phyloP scores from a whole-genome alignment of 2,797 vertebrate species.

The Phoxinus dragarum region DNA sequence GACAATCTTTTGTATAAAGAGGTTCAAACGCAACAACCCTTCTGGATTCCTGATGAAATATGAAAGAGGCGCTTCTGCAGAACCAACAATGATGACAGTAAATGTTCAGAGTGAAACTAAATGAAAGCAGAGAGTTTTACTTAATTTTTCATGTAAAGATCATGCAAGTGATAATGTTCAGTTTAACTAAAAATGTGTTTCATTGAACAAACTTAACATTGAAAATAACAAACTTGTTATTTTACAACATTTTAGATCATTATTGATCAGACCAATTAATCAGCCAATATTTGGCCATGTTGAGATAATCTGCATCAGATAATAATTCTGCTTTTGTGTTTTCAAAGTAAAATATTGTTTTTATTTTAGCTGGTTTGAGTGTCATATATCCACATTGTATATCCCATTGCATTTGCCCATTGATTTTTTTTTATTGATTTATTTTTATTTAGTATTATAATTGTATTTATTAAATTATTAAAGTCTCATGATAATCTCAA shows the following conservation, averaged over 20 bases:
- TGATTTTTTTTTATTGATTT: not conserved
- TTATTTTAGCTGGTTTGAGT: not conserved
- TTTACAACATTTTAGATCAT: not conserved
- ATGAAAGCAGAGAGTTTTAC: not conserved
- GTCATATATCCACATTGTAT: not conserved
- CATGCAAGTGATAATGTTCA: not conserved
- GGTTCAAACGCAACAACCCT: not conserved
- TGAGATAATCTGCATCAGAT: not conserved
- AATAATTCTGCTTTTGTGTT: not conserved
- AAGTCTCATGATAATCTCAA: not conserved
- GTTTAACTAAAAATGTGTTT: not conserved
- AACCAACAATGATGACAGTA: not conserved
- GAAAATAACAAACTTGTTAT: too few species aligned
- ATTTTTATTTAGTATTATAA: too few species aligned
- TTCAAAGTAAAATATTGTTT: not conserved
- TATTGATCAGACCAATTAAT: not conserved
- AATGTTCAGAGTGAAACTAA: not conserved
- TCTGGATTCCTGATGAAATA: not conserved
- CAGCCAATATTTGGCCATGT: not conserved
- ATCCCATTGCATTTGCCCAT: not conserved
- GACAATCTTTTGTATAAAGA: not conserved
- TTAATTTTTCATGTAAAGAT: not conserved
- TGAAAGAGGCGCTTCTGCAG: not conserved
- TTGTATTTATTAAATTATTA: not conserved
- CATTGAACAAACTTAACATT: too few species aligned